A percentile compares a stretch with the other conserved stretches of the same genome.
Conservation (phyloP, 2,888 invertebrate genomes). For the Dicranocentrus wangi region DNA sequence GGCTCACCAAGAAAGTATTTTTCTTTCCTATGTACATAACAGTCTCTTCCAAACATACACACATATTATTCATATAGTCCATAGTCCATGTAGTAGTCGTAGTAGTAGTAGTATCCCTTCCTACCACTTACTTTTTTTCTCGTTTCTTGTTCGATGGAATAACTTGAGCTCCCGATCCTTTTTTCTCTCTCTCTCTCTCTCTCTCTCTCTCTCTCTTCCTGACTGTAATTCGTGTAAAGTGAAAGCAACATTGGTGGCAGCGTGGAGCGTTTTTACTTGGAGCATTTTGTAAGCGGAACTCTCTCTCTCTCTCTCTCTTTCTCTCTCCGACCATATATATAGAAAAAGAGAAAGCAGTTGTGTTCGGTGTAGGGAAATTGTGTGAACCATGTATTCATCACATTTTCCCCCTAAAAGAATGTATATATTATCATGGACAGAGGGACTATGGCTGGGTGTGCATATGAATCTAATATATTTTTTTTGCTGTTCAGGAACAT, state of each 20-base stretch:
- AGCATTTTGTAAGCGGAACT: conserved; percentile 27
- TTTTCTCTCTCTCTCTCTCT: too few relatives aligned
- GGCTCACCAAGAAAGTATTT: too few relatives aligned
- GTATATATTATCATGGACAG: neutral
- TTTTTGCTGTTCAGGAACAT: neutral
- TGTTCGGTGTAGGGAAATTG: conserved; percentile 39
- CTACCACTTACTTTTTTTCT: conserved; percentile 16
- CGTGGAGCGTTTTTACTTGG: neutral
- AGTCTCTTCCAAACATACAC: too few relatives aligned
- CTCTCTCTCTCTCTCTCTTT: conserved; percentile 19
- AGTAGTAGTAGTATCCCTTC: neutral
- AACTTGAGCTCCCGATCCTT: conserved; percentile 19
- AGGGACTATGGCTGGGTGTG: conserved; percentile 1
- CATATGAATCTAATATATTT: neutral
- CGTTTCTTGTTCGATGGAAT: conserved; percentile 8
- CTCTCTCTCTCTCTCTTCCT: too few relatives aligned
- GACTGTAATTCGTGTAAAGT: conserved; percentile 10
- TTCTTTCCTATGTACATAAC: too few relatives aligned
- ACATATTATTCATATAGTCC: too few relatives aligned
- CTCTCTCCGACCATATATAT: too few relatives aligned
- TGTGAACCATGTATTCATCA: conserved; percentile 42
- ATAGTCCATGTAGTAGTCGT: too few relatives aligned
- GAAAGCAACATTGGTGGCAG: conserved; percentile 12
- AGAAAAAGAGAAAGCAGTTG: conserved; percentile 23
- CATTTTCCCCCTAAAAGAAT: too few relatives aligned